These are phyloP conservation scores for Drosophila quinaria DNA, from an alignment of 2,888 invertebrate species.

Conservation along the genomic window DNA sequence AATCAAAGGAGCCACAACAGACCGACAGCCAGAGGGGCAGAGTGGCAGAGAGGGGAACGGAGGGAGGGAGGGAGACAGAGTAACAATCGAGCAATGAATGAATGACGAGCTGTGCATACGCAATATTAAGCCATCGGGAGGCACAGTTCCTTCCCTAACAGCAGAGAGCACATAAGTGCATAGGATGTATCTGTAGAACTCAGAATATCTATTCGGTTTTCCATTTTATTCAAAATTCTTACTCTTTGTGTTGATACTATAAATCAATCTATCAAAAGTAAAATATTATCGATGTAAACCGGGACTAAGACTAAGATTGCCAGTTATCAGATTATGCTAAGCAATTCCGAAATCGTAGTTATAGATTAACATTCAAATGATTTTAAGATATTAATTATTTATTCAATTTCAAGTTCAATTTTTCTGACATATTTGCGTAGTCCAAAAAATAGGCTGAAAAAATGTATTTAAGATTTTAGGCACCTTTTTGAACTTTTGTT, in stretches of 20 bases:
- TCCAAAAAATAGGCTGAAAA: too few species aligned
- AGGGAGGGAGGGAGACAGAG: slow-evolving; percentile 15
- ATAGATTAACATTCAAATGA: too few species aligned
- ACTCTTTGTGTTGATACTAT: neutral
- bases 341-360: too few species aligned
- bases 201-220: neutral
- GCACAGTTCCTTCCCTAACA: slow-evolving; percentile 15
- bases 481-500: too few species aligned
- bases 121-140: slow-evolving; percentile 73
- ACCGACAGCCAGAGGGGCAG: slow-evolving; percentile 1
- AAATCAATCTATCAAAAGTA: neutral
- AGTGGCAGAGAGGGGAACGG: neutral
- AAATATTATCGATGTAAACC: too few species aligned
- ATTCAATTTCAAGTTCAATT: too few species aligned
- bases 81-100: slow-evolving; percentile 64
- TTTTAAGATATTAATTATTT: too few species aligned
- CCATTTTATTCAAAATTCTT: neutral
- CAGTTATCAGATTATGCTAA: too few species aligned
- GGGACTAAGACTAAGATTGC: too few species aligned
- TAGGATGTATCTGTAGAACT: neutral
- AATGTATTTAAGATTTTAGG: too few species aligned
- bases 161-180: neutral
- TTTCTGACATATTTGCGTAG: too few species aligned
- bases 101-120: slow-evolving; percentile 70
- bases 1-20: slow-evolving; percentile 74